Conservation (phyloP, 1,140 invertebrate species). For the Panonychus citri region DNA sequence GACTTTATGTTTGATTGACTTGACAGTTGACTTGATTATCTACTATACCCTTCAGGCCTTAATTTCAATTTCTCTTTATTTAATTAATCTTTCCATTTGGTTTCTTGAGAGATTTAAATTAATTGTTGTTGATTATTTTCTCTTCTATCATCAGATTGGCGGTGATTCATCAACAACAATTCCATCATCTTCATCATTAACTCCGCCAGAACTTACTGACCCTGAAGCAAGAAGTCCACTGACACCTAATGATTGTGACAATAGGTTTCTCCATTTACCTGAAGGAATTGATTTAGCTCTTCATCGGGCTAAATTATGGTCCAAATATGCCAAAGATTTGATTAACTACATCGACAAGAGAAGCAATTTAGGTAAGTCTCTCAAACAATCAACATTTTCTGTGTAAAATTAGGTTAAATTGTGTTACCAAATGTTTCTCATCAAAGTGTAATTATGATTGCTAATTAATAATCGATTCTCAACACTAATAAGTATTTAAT, state of each 20-base stretch:
- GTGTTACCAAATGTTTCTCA: too few species aligned
- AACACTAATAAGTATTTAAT: too few species aligned
- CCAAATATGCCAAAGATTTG: conserved; percentile 32
- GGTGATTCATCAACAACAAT: not conserved
- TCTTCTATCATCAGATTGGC: conserved; percentile 11
- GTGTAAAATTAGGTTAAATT: too few species aligned
- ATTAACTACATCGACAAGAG: conserved; percentile 31
- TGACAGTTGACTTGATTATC: conserved; percentile 8
- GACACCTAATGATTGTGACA: conserved; percentile 14
- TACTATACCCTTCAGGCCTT: conserved; percentile 14
- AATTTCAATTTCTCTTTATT: too few species aligned
- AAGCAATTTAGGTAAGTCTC: conserved; percentile 14
- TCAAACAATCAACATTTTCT: too few species aligned
- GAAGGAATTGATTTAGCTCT: conserved; percentile 29
- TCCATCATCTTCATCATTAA: not conserved
- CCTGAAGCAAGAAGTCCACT: not conserved
- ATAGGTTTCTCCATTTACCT: conserved; percentile 21
- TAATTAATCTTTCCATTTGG: too few species aligned
- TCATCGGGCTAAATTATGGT: conserved; percentile 31
- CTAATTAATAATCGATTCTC: too few species aligned
- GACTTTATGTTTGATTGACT: not conserved
- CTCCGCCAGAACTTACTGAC: not conserved
- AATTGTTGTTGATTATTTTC: too few species aligned
- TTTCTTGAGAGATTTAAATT: conserved; percentile 10
- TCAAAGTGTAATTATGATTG: too few species aligned